Conservation (phyloP, 2,113 vertebrate genomes). For the Limnothrissa miodon region DNA sequence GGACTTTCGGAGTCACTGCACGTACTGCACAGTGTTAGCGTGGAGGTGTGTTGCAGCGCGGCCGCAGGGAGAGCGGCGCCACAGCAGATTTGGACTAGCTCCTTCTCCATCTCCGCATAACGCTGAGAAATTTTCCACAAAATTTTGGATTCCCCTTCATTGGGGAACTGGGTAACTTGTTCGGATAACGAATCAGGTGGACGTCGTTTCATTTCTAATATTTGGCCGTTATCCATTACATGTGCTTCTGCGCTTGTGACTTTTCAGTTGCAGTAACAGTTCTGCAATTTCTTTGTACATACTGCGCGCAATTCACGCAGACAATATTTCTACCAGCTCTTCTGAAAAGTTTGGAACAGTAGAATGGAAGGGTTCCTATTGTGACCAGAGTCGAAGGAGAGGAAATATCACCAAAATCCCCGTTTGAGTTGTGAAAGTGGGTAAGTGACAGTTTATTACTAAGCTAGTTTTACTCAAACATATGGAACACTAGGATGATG, state of each 20-base stretch:
- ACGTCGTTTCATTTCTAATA: background rate
- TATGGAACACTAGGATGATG: background rate
- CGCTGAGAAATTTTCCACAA: background rate
- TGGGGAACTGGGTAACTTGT: background rate
- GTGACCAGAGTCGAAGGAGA: background rate
- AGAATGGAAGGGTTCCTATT: background rate
- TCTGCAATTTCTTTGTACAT: slow-evolving; percentile 12
- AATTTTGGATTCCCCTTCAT: background rate
- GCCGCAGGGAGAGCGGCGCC: slow-evolving; percentile 6
- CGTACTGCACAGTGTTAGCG: background rate
- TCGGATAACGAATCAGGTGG: background rate
- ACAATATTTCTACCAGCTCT: background rate
- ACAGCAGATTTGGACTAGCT: background rate
- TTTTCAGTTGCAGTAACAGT: background rate
- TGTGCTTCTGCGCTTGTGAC: background rate
- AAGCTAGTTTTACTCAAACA: background rate
- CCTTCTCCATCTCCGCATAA: slow-evolving; percentile 1
- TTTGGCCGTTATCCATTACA: background rate
- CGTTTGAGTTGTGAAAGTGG: background rate
- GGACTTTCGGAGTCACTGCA: slow-evolving; percentile 12
- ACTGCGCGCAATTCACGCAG: background rate
- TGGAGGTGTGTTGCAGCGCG: slow-evolving; percentile 14
- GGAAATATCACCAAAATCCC: background rate
- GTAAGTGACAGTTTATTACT: background rate
- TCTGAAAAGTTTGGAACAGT: background rate